These are phyloP conservation scores for Sitta europaea DNA, from an alignment of 2,113 vertebrate genomes.

Conservation along the genomic window DNA sequence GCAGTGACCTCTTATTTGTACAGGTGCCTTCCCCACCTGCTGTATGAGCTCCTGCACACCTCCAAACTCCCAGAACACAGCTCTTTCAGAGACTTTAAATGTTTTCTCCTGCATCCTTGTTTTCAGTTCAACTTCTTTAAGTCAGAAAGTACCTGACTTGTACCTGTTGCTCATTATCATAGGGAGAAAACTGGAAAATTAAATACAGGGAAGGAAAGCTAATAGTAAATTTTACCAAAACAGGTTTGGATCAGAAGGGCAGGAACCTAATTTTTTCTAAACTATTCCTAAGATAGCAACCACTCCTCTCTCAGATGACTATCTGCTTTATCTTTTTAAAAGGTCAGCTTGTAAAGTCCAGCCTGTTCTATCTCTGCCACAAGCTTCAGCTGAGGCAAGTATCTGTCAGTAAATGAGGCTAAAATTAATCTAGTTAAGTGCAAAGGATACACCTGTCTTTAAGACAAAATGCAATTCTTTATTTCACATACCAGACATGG, in stretches of 20 bases:
- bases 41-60: neutral
- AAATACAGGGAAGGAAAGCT: neutral
- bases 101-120: neutral
- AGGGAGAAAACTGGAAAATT: neutral
- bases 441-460: neutral
- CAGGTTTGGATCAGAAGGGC: neutral
- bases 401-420: neutral
- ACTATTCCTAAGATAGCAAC: neutral
- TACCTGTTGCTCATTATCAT: neutral
- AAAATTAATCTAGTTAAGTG: conserved; percentile 10
- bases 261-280: neutral
- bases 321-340: conserved; percentile 14
- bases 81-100: neutral
- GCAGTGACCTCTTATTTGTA: neutral
- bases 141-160: neutral
- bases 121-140: neutral
- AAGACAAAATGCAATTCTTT: neutral
- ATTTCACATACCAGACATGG: neutral
- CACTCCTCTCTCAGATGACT: neutral
- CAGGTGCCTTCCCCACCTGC: neutral
- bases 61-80: neutral
- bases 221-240: neutral
- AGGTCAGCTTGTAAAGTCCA: neutral
- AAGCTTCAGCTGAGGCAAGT: neutral
- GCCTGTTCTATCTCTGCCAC: neutral